Evolutionary conservation across 1,140 invertebrate genomes (phyloP), one percentile per base, ranked within the genome.

Genomic region (Drosophila orosa): DNA sequence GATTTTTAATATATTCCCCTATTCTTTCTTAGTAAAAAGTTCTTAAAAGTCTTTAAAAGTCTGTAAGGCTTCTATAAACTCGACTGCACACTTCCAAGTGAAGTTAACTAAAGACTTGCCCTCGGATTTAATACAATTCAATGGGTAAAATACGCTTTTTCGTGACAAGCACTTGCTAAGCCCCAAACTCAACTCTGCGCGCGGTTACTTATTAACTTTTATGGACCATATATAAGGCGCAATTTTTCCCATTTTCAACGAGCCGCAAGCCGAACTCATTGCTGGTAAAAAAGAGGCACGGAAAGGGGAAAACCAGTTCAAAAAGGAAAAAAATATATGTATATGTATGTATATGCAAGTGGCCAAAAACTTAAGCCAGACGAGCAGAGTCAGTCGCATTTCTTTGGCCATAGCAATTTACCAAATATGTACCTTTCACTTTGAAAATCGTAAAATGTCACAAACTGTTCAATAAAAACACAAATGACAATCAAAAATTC

Each of bases 351-450:
- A 12, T 31, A 48, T 29, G 25, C 59, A 42, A 65, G 44, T 65
- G 33, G 45, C 45, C 35, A 31, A 52, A 22, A 52, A 42, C 44
- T 33, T 37, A 29, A 61, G 42, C n/a, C 45, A 33, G 57, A 58
- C 60, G 50, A 58, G 37, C 27, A 65, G 62, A 67, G 63, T 27
- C 15, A 67, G 63, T 27, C 15, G 74, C 55, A 65, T 77, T 80
- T 78, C 72, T 72, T 78, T 71, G 74, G 67, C 50, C 65, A 78
- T 59, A 65, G 80, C 74, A 78, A 83, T 82, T 82, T 78, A 82
- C 74, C 80, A 83, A 82, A 83, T 78, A 83, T 83, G 80, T 83
- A 82, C 80, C 80, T 83, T 83, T 83, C 80, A 83, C 80, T 83
- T 83, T 83, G 75, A 82, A 83, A 82, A 82, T 78, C 74, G 79